Conservation (phyloP, 2,888 invertebrate species). For the Eurois occulta region DNA sequence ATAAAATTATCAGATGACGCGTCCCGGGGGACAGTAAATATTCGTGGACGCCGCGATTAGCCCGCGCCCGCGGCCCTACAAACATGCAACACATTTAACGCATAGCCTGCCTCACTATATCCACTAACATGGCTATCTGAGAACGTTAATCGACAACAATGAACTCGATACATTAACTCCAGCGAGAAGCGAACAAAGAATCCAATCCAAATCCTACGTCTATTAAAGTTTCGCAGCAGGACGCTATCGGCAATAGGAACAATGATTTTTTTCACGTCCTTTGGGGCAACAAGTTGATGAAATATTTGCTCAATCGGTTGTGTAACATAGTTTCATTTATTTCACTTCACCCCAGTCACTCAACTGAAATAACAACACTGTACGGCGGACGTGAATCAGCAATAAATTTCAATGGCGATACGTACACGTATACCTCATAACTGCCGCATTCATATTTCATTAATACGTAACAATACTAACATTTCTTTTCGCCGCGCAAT, state of each 20-base stretch:
- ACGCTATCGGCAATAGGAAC: slow-evolving; percentile 75
- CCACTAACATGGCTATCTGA: slow-evolving; percentile 24
- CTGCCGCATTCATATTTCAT: slow-evolving; percentile 72
- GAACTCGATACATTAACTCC: slow-evolving; percentile 48
- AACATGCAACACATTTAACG: slow-evolving; percentile 68
- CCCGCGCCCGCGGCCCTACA: slow-evolving; percentile 73
- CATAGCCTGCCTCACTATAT: slow-evolving; percentile 45
- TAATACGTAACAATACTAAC: slow-evolving; percentile 67
- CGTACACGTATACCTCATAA: slow-evolving; percentile 64
- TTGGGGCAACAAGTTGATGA: slow-evolving; percentile 88
- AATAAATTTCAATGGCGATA: slow-evolving; percentile 84
- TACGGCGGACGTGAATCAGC: slow-evolving; percentile 85
- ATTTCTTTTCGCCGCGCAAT: slow-evolving; percentile 62
- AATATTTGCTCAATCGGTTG: slow-evolving; percentile 89
- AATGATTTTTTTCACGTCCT: slow-evolving; percentile 82
- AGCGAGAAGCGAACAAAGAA: slow-evolving; percentile 59
- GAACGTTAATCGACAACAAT: slow-evolving; percentile 56
- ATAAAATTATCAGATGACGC: slow-evolving; percentile 82
- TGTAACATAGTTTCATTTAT: slow-evolving; percentile 89
- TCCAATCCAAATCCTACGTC: slow-evolving; percentile 73
- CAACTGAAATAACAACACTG: slow-evolving; percentile 87
- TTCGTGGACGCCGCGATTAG: slow-evolving; percentile 81
- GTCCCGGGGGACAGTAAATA: slow-evolving; percentile 84
- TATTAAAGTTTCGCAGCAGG: slow-evolving; percentile 73
- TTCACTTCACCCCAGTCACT: slow-evolving; percentile 87